Base-by-base conservation (phyloP, 2,113 vertebrate genomes). In the Astur gentilis region DNA sequence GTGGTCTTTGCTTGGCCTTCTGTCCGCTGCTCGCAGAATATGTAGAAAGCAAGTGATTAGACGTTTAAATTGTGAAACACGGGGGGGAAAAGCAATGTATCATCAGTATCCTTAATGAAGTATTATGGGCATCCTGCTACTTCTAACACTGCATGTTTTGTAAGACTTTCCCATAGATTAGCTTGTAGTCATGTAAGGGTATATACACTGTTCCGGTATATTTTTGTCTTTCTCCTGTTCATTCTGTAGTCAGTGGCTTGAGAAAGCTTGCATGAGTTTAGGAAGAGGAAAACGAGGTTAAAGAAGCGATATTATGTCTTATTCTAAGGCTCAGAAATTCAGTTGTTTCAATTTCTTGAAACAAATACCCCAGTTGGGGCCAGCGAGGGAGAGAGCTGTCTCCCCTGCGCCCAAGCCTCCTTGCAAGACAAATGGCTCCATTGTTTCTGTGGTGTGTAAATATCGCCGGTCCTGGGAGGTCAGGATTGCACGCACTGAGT, bases 361-460 rank as follows among this genome's bases (percentile, higher is more conserved):
- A 62, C 60, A 60, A 83, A 77, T 64, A 64, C 34, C 87, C 84
- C 64, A 19, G 23, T 0, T 89, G 81, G 77, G 87, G 93, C 82
- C 88, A 70, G 64, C 1, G 3, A 50, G 64, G 64, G 91, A 70
- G 79, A 61, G 52, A 83, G 71, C 87, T 72, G 71, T 65, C 82
- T 62, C 49, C 83, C n/a, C 75, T 42, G 60, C 1, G 2, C 85
- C 88, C 83, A 31, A 75, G 17, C 55, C 81, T 55, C 65, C 87
- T 50, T 22, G 49, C 11, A 40, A 96, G 83, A 95, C 92, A 95
- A 95, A 92, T 77, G 88, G 67, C 76, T 54, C 86, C 86, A 90
- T 96, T 96, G 97, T 94, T 96, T 55, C 67, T 38, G 34, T 18
- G 82, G 76, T 83, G 90, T 72, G 92, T 62, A 96, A 96, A 95